Conservation (phyloP, 2,888 invertebrate species). For the Lasioglossum oenotherae region DNA sequence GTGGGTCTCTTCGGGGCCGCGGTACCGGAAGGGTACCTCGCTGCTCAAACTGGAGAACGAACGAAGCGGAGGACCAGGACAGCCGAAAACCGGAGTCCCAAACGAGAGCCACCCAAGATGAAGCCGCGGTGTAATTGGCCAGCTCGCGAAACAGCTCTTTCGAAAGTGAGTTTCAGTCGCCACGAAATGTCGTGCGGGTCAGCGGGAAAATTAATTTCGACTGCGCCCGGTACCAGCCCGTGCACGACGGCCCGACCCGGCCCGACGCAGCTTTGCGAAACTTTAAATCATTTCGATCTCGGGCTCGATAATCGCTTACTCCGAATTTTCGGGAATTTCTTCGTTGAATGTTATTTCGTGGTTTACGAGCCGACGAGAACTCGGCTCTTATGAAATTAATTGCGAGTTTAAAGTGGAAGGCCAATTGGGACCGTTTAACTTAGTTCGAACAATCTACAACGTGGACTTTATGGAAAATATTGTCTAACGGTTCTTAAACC, state of each 20-base stretch:
- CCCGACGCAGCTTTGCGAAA: neutral
- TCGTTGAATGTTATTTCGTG: neutral
- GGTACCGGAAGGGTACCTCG: neutral
- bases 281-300: neutral
- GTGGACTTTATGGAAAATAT: no score
- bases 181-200: neutral
- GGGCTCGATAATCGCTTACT: neutral
- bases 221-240: neutral
- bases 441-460: neutral
- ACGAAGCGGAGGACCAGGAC: neutral
- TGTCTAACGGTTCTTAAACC: no score
- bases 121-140: conserved; percentile 8
- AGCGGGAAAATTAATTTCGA: neutral
- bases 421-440: neutral
- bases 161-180: neutral
- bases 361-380: neutral
- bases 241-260: no score
- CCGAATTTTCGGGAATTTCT: neutral
- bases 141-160: neutral
- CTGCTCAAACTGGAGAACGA: neutral
- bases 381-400: neutral
- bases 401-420: neutral
- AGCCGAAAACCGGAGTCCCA: neutral
- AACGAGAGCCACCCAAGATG: conserved; percentile 15
- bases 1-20: neutral